A percentile compares a stretch with the other conserved stretches of the same genome.
Conservation (phyloP, 1,140 invertebrate species). For the Brevipalpus yothersi region DNA sequence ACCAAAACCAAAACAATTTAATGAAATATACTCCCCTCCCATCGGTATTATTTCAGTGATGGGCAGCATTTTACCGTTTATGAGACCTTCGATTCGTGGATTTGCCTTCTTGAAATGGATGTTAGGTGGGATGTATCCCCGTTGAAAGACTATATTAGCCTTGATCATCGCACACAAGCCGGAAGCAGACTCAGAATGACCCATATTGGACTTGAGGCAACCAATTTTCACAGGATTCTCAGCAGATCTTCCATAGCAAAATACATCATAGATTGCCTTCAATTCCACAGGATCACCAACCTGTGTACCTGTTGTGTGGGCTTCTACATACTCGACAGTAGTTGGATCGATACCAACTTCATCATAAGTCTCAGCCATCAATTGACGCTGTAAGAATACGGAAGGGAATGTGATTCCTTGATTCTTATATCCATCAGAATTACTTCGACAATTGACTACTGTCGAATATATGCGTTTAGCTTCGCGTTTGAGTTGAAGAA, state of each 20-base stretch:
- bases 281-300: constrained; percentile 46
- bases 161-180: constrained; percentile 31
- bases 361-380: constrained; percentile 36
- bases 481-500: background rate
- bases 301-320: no score
- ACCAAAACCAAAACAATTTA: constrained; percentile 94
- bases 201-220: constrained; percentile 76
- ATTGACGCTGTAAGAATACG: constrained; percentile 13
- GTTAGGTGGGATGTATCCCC: constrained; percentile 24
- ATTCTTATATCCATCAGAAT: constrained; percentile 45
- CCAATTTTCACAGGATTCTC: constrained; percentile 53
- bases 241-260: constrained; percentile 39
- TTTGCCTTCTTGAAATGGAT: constrained; percentile 27
- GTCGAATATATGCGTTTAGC: constrained; percentile 24
- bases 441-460: constrained; percentile 49
- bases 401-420: constrained; percentile 15
- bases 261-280: constrained; percentile 47
- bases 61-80: constrained; percentile 55
- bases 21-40: constrained; percentile 54
- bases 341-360: no score
- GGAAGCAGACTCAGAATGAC: constrained; percentile 69
- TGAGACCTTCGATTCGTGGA: constrained; percentile 21
- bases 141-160: constrained; percentile 24
- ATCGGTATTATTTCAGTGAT: constrained; percentile 17
- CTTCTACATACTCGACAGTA: no score